These are phyloP conservation scores for Enteromius afrohamiltoni DNA, from an alignment of 2,797 vertebrate species.

Conservation along the genomic window DNA sequence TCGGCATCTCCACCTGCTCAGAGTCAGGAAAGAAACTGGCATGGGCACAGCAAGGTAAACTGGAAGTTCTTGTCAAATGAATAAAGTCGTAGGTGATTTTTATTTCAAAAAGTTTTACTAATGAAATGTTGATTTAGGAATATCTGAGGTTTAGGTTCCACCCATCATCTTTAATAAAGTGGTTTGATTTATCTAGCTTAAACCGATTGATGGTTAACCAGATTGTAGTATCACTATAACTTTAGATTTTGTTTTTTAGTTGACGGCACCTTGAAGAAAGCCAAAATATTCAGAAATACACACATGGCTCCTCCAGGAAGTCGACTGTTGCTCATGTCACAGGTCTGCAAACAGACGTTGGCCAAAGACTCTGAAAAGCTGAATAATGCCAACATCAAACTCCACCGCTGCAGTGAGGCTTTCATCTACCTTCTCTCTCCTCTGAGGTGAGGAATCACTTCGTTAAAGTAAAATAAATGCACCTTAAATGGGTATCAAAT, in stretches of 20 bases:
- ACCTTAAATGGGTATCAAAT: background rate
- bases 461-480: background rate
- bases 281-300: conserved; percentile 87
- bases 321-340: conserved; percentile 91
- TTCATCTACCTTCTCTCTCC: conserved; percentile 96
- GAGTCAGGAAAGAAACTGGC: conserved; percentile 89
- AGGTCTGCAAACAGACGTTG: conserved; percentile 92
- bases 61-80: background rate
- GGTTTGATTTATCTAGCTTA: background rate
- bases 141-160: background rate
- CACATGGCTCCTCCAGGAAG: conserved; percentile 82
- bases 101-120: background rate
- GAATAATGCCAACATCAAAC: conserved; percentile 87
- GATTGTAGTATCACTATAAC: background rate
- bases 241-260: conserved; percentile 75
- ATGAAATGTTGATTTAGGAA: background rate
- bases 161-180: background rate
- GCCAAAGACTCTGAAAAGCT: conserved; percentile 94
- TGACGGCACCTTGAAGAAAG: conserved; percentile 89
- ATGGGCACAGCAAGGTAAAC: conserved; percentile 92
- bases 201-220: background rate
- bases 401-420: conserved; percentile 91
- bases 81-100: background rate
- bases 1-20: conserved; percentile 87
- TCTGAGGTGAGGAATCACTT: conserved; percentile 79